Percentiles rank a stretch among this genome's conserved stretches.
phyloP scores from a whole-genome alignment of 2,888 invertebrate genomes.

The Congeria kusceri region DNA sequence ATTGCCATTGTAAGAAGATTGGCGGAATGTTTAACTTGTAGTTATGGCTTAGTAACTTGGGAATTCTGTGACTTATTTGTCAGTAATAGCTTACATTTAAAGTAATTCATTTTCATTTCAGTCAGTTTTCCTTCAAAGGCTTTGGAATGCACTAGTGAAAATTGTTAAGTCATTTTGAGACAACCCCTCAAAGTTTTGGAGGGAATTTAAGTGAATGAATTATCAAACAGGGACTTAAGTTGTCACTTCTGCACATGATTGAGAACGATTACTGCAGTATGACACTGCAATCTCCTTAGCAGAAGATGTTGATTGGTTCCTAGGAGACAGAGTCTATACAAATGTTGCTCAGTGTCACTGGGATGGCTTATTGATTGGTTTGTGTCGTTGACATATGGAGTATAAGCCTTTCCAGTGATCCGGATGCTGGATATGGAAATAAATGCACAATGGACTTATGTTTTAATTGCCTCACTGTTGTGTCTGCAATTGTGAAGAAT shows the following conservation, averaged over 20 bases:
- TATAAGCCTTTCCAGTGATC: slow-evolving; percentile 25
- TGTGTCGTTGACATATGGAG: no score
- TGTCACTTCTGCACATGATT: slow-evolving; percentile 20
- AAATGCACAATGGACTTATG: no score
- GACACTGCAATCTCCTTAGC: neutral
- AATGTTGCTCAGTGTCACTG: slow-evolving; percentile 39
- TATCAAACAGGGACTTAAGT: slow-evolving; percentile 2
- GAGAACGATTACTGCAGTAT: neutral
- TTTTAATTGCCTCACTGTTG: no score
- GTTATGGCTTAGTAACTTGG: no score
- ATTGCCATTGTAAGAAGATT: no score
- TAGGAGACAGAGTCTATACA: slow-evolving; percentile 17
- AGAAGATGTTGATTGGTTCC: slow-evolving; percentile 15
- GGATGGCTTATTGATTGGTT: slow-evolving; percentile 14
- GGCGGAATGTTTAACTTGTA: no score
- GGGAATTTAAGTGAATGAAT: slow-evolving; percentile 3
- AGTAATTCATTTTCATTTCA: no score
- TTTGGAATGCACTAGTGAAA: no score
- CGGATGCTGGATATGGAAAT: slow-evolving; percentile 27
- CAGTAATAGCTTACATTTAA: no score
- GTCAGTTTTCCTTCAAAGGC: no score
- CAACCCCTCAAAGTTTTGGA: neutral
- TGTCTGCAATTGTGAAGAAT: no score
- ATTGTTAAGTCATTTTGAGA: slow-evolving; percentile 4
- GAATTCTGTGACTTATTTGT: no score